Base-by-base conservation (phyloP, 2,797 vertebrate genomes). In the Miichthys miiuy region DNA sequence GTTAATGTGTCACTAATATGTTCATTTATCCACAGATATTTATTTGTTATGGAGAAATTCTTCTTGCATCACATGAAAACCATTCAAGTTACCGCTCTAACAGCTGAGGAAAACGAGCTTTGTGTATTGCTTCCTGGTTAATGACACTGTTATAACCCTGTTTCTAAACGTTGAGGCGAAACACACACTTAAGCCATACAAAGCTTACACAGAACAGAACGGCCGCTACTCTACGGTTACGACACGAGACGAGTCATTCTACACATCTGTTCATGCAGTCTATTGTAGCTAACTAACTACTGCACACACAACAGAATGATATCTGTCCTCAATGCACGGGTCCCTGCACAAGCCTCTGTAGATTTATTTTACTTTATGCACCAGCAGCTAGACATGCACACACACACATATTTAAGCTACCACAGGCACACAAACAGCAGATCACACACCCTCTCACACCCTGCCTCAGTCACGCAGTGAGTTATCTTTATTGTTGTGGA, bases 191-290 rank as follows among this genome's bases (percentile, higher is more conserved):
- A 85, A 90, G 87, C 86, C 66, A 44, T 38, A 88, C 80, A 20
- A 89, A 91, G 91, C 91, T 38, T 78, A 91, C 82, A 87, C 82
- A 63, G 77, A 76, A 62, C 82, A 82, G 77, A 76, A 62, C 82
- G 81, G 87, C 87, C 79, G 79, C 84, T 90, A 91, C 80, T 82
- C 86, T 89, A 86, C 3, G 41, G 65, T 56, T 72, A 84, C 84
- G 38, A 79, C 84, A 90, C 79, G 10, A 21, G 54, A 81, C 81
- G 10, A 50, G 75, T 86, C 87, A 76, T 76, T 82, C 82, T 81
- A 90, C 77, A 82, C 82, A 72, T 88, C 81, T 83, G 86, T 82
- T 87, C 91, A 92, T 93, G 91, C 92, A 85, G 73, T 87, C 90
- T 91, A 91, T 73, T 67, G 75, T 23, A 17, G 77, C 77, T 79